These are phyloP conservation scores for Choloepus hoffmanni DNA, from an alignment of 2,113 vertebrate species.

Conservation along the genomic window DNA sequence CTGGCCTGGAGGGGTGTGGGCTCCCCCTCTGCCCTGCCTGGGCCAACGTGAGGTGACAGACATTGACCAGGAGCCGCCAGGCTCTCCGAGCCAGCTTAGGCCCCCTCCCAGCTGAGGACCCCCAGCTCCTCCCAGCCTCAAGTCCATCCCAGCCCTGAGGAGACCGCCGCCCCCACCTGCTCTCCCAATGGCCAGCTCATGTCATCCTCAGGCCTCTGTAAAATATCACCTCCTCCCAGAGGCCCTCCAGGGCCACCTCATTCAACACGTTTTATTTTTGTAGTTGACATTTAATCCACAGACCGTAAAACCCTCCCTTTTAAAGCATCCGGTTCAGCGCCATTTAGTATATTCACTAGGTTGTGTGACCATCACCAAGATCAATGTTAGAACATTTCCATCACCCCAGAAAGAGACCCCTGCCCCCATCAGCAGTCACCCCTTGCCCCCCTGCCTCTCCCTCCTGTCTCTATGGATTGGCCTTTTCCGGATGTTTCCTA, in stretches of 20 bases:
- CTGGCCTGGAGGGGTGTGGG: background rate
- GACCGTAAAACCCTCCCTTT: background rate
- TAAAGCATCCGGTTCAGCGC: too few species aligned
- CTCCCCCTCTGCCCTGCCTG: background rate
- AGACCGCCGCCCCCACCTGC: too few species aligned
- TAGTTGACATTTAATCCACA: background rate
- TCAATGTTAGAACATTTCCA: too few species aligned
- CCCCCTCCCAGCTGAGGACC: background rate
- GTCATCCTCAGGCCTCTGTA: background rate
- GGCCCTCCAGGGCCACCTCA: background rate
- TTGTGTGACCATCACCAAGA: too few species aligned
- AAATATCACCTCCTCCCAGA: background rate
- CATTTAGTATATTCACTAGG: background rate
- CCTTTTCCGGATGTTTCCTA: too few species aligned
- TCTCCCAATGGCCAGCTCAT: background rate
- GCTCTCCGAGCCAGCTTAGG: background rate
- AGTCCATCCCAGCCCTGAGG: background rate
- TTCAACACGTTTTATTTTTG: background rate
- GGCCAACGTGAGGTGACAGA: background rate
- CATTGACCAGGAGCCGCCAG: background rate
- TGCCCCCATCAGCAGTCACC: too few species aligned
- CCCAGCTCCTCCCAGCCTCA: background rate
- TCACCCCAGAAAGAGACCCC: too few species aligned
- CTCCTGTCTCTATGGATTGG: too few species aligned
- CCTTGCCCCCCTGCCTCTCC: too few species aligned